Base-by-base conservation (phyloP, 2,113 vertebrate species). In the Deroptyus accipitrinus region DNA sequence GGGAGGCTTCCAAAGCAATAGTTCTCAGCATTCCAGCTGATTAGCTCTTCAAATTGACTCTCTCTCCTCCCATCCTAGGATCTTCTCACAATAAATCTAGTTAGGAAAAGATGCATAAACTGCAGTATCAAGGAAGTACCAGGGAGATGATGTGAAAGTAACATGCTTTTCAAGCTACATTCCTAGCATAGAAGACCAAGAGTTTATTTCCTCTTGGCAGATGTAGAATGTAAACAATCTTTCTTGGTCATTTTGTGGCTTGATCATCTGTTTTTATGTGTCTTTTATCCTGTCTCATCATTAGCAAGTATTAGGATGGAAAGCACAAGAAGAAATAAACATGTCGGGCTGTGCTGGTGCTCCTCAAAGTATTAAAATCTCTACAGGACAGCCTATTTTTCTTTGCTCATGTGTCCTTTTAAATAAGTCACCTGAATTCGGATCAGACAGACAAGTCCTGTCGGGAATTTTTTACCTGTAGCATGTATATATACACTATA, bases 191-290 rank as follows among this genome's bases (percentile, higher is more conserved):
- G 86, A 92, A 91, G 89, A 92, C 81, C n/a, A 79, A 68, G 44
- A 82, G 85, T 95, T 95, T 96, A 93, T 92, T 95, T 94, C 79
- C 91, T 92, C 73, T 96, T 96, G 91, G 90, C 86, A 91, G 62
- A 93, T n/a, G 57, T 30, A 92, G 85, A 81, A 94, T 68, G 46
- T 91, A 94, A 94, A 92, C 78, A 94, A 57, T 19, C 31, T 86
- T n/a, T 73, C 55, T 88, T 31, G 48, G 30, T 94, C 51, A 59
- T 76, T 69, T 77, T 81, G 31, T 22, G 49, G 69, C 78, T 91
- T 59, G 28, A 57, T 90, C 72, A 52, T 92, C 75, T 91, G 55
- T 27, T 94, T 88, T 85, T 69, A 68, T 78, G 55, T 61, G 31
- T 9, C 87, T 93, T 82, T 63, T 72, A 84, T 46, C 24, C 74